Percentiles rank a stretch among this genome's conserved stretches.
These are phyloP conservation scores for Nomada goodeniana DNA, from an alignment of 2,888 invertebrate genomes.

Conservation along the genomic window DNA sequence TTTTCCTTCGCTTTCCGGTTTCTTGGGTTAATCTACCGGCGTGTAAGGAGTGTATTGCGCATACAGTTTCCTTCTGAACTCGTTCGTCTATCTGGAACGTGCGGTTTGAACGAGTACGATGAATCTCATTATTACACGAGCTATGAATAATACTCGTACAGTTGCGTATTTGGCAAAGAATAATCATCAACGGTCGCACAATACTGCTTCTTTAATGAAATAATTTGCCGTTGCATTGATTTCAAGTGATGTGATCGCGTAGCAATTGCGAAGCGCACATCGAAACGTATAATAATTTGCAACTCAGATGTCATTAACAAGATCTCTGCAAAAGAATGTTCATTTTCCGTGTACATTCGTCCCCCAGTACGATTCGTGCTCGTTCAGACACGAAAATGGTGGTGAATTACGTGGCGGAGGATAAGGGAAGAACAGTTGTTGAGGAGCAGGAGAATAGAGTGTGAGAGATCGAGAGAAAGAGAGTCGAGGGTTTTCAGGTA, in stretches of 20 bases:
- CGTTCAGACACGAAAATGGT: slow-evolving; percentile 37
- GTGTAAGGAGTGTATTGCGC: slow-evolving; percentile 46
- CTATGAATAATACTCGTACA: too few species aligned
- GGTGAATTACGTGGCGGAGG: slow-evolving; percentile 38
- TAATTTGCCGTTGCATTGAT: too few species aligned
- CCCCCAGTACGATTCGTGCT: slow-evolving; percentile 4
- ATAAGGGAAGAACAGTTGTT: slow-evolving; percentile 27
- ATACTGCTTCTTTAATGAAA: too few species aligned
- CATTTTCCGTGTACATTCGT: not conserved
- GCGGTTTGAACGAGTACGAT: slow-evolving; percentile 49
- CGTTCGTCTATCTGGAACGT: slow-evolving; percentile 23
- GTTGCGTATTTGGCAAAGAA: too few species aligned
- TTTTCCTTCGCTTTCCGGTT: slow-evolving; percentile 52
- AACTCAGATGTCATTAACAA: too few species aligned
- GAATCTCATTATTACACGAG: not conserved
- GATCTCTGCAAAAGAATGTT: too few species aligned
- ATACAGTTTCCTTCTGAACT: slow-evolving; percentile 35
- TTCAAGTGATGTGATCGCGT: too few species aligned
- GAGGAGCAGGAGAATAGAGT: slow-evolving; percentile 28
- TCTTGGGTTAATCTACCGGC: slow-evolving; percentile 41
- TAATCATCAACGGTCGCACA: too few species aligned
- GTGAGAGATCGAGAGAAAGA: slow-evolving; percentile 76
- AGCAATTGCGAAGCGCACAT: too few species aligned
- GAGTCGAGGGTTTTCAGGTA: slow-evolving; percentile 83
- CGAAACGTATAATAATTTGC: too few species aligned